Percentiles rank a stretch among this genome's conserved stretches.
phyloP scores from a whole-genome alignment of 2,888 invertebrate species.

The Dione vanillae region DNA sequence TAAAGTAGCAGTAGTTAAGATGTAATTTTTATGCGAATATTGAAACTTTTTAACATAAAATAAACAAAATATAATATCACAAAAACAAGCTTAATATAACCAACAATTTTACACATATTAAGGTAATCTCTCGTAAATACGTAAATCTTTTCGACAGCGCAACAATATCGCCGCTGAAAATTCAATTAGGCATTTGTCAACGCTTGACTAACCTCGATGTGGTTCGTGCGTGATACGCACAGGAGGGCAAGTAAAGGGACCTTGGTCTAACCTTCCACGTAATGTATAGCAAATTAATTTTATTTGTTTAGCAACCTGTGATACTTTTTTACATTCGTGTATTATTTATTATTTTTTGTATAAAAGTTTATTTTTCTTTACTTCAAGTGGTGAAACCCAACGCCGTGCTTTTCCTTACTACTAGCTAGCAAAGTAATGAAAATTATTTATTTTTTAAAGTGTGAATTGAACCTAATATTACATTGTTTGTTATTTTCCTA shows the following conservation, averaged over 20 bases:
- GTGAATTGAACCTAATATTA: too few species aligned
- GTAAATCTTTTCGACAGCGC: conserved; percentile 63
- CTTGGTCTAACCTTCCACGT: conserved; percentile 43
- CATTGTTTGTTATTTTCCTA: too few species aligned
- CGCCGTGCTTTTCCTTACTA: not conserved
- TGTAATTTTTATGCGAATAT: too few species aligned
- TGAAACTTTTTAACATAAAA: too few species aligned
- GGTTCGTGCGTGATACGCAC: conserved; percentile 67
- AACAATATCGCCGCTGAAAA: conserved; percentile 69
- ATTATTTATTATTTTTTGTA: too few species aligned
- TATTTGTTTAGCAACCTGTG: conserved; percentile 13
- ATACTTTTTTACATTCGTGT: too few species aligned
- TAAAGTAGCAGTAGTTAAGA: too few species aligned
- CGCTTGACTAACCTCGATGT: conserved; percentile 64
- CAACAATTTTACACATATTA: conserved; percentile 25
- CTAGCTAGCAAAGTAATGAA: not conserved
- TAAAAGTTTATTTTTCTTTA: too few species aligned
- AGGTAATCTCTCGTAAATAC: conserved; percentile 36
- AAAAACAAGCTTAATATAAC: conserved; percentile 3
- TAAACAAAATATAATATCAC: not conserved
- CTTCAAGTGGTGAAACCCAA: not conserved
- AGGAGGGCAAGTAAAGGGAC: conserved; percentile 61
- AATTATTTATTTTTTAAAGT: too few species aligned
- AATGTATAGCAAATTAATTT: not conserved
- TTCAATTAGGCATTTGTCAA: conserved; percentile 77